Evolutionary conservation across 2,113 vertebrate genomes (phyloP).

Genomic region (Epinephelus fuscoguttatus): DNA sequence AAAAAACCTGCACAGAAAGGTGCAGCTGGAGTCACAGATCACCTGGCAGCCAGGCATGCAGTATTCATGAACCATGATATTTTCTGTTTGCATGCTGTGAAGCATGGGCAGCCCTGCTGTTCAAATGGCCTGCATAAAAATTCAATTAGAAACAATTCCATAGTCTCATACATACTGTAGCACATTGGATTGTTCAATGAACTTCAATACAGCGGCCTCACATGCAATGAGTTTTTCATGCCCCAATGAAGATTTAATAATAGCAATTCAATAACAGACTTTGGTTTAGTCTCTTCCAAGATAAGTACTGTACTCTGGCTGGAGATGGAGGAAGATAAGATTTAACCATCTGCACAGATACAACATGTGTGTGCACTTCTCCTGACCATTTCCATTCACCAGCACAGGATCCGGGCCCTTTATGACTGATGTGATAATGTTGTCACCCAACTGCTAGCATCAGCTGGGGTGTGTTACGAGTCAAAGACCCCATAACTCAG

Average conservation of each 20-base stretch:
- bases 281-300: slow-evolving; percentile 33
- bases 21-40: slow-evolving; percentile 25
- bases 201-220: slow-evolving; percentile 48
- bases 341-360: slow-evolving; percentile 31
- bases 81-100: slow-evolving; percentile 44
- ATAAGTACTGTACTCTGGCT: slow-evolving; percentile 22
- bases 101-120: slow-evolving; percentile 28
- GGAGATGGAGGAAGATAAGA: slow-evolving; percentile 40
- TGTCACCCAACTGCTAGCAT: slow-evolving; percentile 23
- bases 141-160: slow-evolving; percentile 68
- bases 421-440: slow-evolving; percentile 41
- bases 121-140: slow-evolving; percentile 59
- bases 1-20: slow-evolving; percentile 8
- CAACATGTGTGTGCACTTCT: slow-evolving; percentile 4
- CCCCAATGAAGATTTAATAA: slow-evolving; percentile 68
- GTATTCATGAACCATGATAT: slow-evolving; percentile 36
- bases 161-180: slow-evolving; percentile 37
- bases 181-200: slow-evolving; percentile 60
- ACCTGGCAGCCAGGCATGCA: slow-evolving; percentile 14
- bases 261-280: slow-evolving; percentile 59
- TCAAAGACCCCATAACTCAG: slow-evolving; percentile 21
- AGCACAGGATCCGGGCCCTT: slow-evolving; percentile 24
- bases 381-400: slow-evolving; percentile 27
- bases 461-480: slow-evolving; percentile 15
- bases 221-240: slow-evolving; percentile 61